These are phyloP conservation scores for Megaleporinus macrocephalus DNA, from an alignment of 2,113 vertebrate species.

Conservation along the genomic window DNA sequence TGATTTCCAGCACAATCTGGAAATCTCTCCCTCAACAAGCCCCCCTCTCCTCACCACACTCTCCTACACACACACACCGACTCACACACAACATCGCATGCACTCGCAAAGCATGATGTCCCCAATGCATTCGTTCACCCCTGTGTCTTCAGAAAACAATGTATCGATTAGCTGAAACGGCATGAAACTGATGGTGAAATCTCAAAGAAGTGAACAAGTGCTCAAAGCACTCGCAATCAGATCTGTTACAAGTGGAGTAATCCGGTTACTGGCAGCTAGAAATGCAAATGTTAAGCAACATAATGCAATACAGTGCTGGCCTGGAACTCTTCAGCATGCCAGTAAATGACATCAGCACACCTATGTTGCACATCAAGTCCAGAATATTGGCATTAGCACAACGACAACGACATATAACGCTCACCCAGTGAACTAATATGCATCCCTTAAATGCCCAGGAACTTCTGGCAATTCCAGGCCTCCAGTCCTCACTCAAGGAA, in stretches of 20 bases:
- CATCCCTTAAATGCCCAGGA: neutral
- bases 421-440: neutral
- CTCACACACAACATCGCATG: no score
- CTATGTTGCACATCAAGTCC: neutral
- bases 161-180: slow-evolving; percentile 44
- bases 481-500: no score
- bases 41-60: slow-evolving; percentile 16
- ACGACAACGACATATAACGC: neutral
- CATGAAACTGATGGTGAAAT: neutral
- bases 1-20: slow-evolving; percentile 49
- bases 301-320: slow-evolving; percentile 37
- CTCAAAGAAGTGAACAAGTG: neutral
- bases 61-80: slow-evolving; percentile 10
- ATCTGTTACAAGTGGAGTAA: slow-evolving; percentile 25
- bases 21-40: slow-evolving; percentile 34
- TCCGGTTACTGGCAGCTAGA: slow-evolving; percentile 39
- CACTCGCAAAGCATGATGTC: neutral
- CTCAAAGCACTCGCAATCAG: slow-evolving; percentile 22
- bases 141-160: slow-evolving; percentile 31
- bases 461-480: no score
- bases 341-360: slow-evolving; percentile 38
- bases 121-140: neutral
- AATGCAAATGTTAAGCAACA: slow-evolving; percentile 31
- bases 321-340: slow-evolving; percentile 20
- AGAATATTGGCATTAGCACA: neutral